Percentiles rank a stretch among this genome's conserved stretches.
phyloP scores from a whole-genome alignment of 2,888 invertebrate species.

The Cosmia pyralina region DNA sequence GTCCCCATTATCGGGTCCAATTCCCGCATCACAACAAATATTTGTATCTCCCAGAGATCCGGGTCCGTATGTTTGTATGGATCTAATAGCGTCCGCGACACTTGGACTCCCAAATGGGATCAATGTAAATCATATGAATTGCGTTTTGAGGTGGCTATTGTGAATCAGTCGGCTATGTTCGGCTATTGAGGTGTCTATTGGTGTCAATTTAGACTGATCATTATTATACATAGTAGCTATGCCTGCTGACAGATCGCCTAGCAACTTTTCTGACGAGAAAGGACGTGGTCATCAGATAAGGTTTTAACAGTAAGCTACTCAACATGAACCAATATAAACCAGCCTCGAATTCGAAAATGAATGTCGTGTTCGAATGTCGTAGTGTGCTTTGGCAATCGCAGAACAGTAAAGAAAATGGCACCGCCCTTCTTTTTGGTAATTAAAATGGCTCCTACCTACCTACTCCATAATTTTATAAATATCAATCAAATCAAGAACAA shows the following conservation, averaged over 20 bases:
- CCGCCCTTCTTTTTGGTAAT: not conserved
- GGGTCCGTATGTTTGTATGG: conserved; percentile 16
- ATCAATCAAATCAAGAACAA: too few species aligned
- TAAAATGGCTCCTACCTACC: too few species aligned
- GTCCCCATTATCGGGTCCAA: conserved; percentile 4
- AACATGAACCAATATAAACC: too few species aligned
- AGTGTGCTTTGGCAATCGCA: not conserved
- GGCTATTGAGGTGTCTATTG: conserved; percentile 13
- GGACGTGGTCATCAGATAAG: too few species aligned
- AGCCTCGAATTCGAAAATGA: not conserved
- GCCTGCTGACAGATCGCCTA: too few species aligned
- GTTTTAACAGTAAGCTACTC: not conserved
- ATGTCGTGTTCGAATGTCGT: too few species aligned
- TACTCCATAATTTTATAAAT: too few species aligned
- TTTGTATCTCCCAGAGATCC: conserved; percentile 9
- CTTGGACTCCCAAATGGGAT: conserved; percentile 4
- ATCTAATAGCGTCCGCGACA: conserved; percentile 11
- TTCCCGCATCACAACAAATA: conserved; percentile 27
- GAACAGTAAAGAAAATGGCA: not conserved
- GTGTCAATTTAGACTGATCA: conserved; percentile 33
- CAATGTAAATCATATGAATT: conserved; percentile 33
- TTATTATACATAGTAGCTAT: not conserved
- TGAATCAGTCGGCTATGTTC: conserved; percentile 12
- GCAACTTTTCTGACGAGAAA: not conserved
- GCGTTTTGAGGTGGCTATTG: conserved; percentile 30